phyloP scores from a whole-genome alignment of 2,113 vertebrate genomes.

The Lampris incognitus region DNA sequence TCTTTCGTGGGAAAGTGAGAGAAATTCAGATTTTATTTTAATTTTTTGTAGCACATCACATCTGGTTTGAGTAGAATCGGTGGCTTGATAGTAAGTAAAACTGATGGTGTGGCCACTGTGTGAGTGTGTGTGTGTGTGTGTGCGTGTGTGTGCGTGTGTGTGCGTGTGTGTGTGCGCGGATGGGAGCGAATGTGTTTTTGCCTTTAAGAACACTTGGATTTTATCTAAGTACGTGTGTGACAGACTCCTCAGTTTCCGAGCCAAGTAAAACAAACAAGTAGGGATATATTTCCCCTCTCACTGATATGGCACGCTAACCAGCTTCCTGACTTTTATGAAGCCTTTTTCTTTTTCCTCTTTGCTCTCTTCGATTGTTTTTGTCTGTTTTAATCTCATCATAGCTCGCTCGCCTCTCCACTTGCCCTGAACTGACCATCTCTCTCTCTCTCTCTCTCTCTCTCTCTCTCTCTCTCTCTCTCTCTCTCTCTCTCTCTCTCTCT shows the following conservation, averaged over 20 bases:
- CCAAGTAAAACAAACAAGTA: slow-evolving; percentile 77
- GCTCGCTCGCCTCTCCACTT: neutral
- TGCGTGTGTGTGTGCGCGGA: neutral
- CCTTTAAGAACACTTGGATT: slow-evolving; percentile 48
- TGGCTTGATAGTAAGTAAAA: slow-evolving; percentile 23
- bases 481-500: neutral
- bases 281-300: slow-evolving; percentile 62
- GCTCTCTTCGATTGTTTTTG: slow-evolving; percentile 26
- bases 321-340: slow-evolving; percentile 53
- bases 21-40: neutral
- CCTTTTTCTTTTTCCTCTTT: slow-evolving; percentile 8
- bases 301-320: slow-evolving; percentile 40
- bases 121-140: slow-evolving; percentile 17
- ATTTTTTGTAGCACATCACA: slow-evolving; percentile 13
- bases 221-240: slow-evolving; percentile 62
- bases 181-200: neutral
- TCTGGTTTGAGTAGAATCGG: neutral
- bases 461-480: neutral
- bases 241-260: slow-evolving; percentile 48
- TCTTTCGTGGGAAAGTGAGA: neutral
- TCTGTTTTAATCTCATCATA: slow-evolving; percentile 26
- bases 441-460: neutral
- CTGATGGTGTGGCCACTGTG: neutral
- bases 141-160: neutral
- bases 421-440: slow-evolving; percentile 6